Base-by-base conservation (phyloP, 2,113 vertebrate genomes). In the Pedetes capensis region DNA sequence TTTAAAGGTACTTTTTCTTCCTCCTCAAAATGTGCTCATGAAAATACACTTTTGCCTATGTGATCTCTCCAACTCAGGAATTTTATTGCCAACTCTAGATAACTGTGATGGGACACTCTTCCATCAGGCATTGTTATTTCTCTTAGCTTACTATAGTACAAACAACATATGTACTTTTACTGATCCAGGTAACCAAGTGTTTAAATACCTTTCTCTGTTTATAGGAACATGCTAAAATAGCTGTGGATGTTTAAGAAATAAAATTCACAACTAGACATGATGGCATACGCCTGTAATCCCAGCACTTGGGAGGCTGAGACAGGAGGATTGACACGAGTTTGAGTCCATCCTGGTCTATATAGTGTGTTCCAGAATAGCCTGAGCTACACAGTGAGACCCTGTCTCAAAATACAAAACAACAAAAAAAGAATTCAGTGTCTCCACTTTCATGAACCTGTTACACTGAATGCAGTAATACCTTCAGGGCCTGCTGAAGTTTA, bases 41-140 rank as follows among this genome's bases (percentile, higher is more conserved):
- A 93, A 96, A 95, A 89, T 74, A 75, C 44, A 34, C 34, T 57
- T 81, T 92, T 95, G 10, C 61, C 59, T n/a, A 37, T n/a, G 44
- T 57, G 39, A 79, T 89, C 37, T 92, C 75, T 85, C 68, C 59
- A 59, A 29, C 92, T 95, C 3, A 32, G 37, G 13, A 86, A 42
- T 94, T 95, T 82, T 74, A 57, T 72, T 81, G 11, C 42, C 22
- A 76, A 55, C 25, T 44, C 13, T 69, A 37, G 17, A 61, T 29
- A 89, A 11, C 37, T 63, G 8, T 83, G 64, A 3, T 95, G 9
- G 81, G 42, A 83, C 59, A 42, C 49, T 74, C 3, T 78, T 57
- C n/a, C 39, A 8, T 57, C 13, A 6, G 4, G 20, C 8, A 3
- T 69, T 74, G 59, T 69, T 17, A 79, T 86, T 93, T 97, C 68